Base-by-base conservation (phyloP, 2,888 invertebrate genomes). In the Chydorus sphaericus region DNA sequence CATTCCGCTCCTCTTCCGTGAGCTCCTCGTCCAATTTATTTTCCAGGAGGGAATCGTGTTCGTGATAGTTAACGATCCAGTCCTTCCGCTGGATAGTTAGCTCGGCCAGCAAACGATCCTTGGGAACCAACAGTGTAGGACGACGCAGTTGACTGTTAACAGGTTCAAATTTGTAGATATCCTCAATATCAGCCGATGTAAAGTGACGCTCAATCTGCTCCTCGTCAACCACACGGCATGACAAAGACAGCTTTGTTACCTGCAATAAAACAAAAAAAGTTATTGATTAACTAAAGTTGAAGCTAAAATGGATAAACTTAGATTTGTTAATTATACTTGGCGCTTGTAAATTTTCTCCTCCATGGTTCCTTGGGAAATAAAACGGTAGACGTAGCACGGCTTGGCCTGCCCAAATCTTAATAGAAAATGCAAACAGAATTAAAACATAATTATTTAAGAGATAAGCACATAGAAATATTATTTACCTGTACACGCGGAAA, bases 371-470 rank as follows among this genome's bases (percentile, higher is more conserved):
- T 82, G 73, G 37, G 57, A 53, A 29, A 97, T 78, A 66, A 98
- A 86, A 62, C 98, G 78, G 72, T 99, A 99, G 50, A 99, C 80
- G 66, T 94, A 98, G 66, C 91, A 92, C 0, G 97, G 96, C 68
- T 99, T 98, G 61, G 79, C 84, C 71, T 99, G 98, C 0, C 98
- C 98, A 70, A 97, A 97, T 55, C 38, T 38, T 16, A 7, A 38
- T 38, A 2, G n/a, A 38, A 11, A 14, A 38, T 11, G 8, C 1
- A 38, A 38, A 18, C 3, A 38, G 38, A 14, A 37, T 37, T 37
- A 37, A 37, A n/a, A n/a, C n/a, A n/a, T n/a, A n/a, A n/a, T n/a
- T n/a, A n/a, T n/a, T n/a, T n/a, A n/a, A n/a, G n/a, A n/a, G n/a
- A n/a, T n/a, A n/a, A n/a, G n/a, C n/a, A n/a, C n/a, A n/a, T n/a